phyloP scores from a whole-genome alignment of 2,888 invertebrate genomes.

The Melanchra persicariae region DNA sequence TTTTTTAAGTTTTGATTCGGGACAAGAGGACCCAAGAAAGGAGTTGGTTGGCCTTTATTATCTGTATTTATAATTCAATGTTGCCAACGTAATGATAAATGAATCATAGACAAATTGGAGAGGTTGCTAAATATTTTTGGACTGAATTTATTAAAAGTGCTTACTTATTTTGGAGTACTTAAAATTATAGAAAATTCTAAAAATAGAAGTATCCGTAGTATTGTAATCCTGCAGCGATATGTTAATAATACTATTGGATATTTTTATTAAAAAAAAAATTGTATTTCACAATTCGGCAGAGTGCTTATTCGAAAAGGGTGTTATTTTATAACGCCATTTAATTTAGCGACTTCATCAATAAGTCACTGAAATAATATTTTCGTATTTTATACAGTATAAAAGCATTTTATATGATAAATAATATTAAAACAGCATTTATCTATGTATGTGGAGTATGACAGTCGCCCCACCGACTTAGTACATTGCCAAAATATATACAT shows the following conservation, averaged over 20 bases:
- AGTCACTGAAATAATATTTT: constrained; percentile 35
- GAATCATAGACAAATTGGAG: constrained; percentile 24
- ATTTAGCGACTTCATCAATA: constrained; percentile 19
- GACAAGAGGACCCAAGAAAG: constrained; percentile 14
- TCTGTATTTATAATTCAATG: constrained; percentile 43
- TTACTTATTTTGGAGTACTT: constrained; percentile 25
- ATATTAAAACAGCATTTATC: constrained; percentile 69
- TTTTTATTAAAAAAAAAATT: background rate
- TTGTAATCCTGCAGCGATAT: constrained; percentile 1
- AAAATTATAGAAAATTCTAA: constrained; percentile 1
- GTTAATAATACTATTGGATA: too few species aligned
- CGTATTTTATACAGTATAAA: constrained; percentile 50
- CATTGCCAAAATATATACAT: constrained; percentile 64
- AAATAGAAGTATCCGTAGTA: background rate
- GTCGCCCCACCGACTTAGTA: constrained; percentile 68
- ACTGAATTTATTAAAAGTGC: constrained; percentile 8
- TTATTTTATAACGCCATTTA: constrained; percentile 5
- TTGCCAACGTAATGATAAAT: constrained; percentile 37
- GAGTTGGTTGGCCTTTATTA: constrained; percentile 29
- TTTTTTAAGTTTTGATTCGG: constrained; percentile 3
- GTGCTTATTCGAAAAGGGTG: constrained; percentile 30
- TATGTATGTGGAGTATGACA: constrained; percentile 60
- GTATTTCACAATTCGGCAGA: background rate
- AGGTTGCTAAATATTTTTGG: constrained; percentile 30
- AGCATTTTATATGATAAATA: constrained; percentile 60